phyloP scores from a whole-genome alignment of 2,888 invertebrate species.

The Torymus auratus region DNA sequence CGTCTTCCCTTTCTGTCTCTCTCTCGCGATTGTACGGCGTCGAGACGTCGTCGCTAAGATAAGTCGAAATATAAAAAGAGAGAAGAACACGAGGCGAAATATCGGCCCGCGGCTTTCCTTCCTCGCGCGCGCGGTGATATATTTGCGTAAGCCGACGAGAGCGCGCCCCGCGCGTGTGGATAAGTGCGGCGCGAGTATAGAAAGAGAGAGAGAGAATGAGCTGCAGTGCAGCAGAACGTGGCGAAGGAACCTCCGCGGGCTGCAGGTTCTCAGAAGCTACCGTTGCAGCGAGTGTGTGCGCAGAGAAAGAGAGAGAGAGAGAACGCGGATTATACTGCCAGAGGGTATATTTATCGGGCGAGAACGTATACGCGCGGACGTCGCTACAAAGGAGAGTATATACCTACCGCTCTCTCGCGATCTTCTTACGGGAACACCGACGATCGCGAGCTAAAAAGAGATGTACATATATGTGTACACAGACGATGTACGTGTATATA shows the following conservation, averaged over 20 bases:
- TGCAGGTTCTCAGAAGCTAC: slow-evolving; percentile 76
- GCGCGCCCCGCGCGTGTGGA: slow-evolving; percentile 53
- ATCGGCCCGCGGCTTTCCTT: slow-evolving; percentile 34
- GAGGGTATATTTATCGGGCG: slow-evolving; percentile 77
- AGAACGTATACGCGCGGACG: slow-evolving; percentile 76
- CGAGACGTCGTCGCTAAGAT: not conserved
- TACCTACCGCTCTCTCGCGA: slow-evolving; percentile 66
- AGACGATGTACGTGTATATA: no score
- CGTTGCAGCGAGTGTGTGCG: slow-evolving; percentile 67
- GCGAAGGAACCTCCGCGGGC: slow-evolving; percentile 63
- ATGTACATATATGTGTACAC: no score
- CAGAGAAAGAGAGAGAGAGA: slow-evolving; percentile 29
- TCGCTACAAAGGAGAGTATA: slow-evolving; percentile 75
- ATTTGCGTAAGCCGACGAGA: slow-evolving; percentile 60
- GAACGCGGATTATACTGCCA: slow-evolving; percentile 76
- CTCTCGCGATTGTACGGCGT: slow-evolving; percentile 3
- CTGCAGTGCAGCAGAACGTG: no score
- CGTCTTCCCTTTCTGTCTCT: slow-evolving; percentile 9
- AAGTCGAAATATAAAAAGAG: slow-evolving; percentile 23
- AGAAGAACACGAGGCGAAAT: slow-evolving; percentile 25
- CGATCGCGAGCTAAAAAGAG: slow-evolving; percentile 11
- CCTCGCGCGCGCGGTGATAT: slow-evolving; percentile 55
- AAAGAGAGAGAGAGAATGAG: slow-evolving; percentile 52
- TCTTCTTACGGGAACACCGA: slow-evolving; percentile 9
- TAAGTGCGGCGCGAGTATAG: slow-evolving; percentile 46